A percentile compares a stretch with the other conserved stretches of the same genome.
phyloP scores from a whole-genome alignment of 92 coral and sea anemone species.

The Plumapathes pennacea region DNA sequence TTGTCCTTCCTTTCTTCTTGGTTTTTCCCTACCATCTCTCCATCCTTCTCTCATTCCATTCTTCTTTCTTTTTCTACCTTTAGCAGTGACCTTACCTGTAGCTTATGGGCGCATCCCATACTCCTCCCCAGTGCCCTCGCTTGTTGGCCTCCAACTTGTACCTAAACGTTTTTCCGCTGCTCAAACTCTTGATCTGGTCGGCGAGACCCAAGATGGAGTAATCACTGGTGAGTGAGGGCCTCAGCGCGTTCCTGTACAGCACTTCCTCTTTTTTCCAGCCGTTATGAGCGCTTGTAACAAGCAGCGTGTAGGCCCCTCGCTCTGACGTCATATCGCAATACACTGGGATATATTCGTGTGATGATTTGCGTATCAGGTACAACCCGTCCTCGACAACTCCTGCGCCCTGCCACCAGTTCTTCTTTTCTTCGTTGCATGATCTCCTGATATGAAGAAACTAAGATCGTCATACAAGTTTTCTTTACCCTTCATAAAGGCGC shows the following conservation, averaged over 20 bases:
- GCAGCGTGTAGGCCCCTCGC: slow-evolving; percentile 66
- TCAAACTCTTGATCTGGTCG: slow-evolving; percentile 52
- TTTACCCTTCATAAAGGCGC: no score
- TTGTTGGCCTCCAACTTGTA: slow-evolving; percentile 58
- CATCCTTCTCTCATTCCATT: no score
- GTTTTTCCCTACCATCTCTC: no score
- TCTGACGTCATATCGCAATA: slow-evolving; percentile 71
- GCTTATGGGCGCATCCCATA: slow-evolving; percentile 63
- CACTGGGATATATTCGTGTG: slow-evolving; percentile 61
- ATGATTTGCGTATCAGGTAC: slow-evolving; percentile 42
- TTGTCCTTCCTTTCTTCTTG: no score
- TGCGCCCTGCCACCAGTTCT: slow-evolving; percentile 1
- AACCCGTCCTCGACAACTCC: slow-evolving; percentile 22
- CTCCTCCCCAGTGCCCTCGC: slow-evolving; percentile 71
- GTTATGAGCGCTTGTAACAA: slow-evolving; percentile 63
- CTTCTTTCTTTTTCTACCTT: no score
- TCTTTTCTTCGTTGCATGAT: slow-evolving; percentile 60
- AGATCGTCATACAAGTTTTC: no score
- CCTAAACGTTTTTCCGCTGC: slow-evolving; percentile 54
- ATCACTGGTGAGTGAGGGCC: slow-evolving; percentile 52
- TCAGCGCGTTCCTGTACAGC: slow-evolving; percentile 26
- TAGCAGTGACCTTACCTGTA: slow-evolving; percentile 67
- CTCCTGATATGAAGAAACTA: slow-evolving; percentile 21
- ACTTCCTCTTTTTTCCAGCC: slow-evolving; percentile 56
- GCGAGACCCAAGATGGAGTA: slow-evolving; percentile 64